Base-by-base conservation (phyloP, 2,888 invertebrate genomes). In the Drosophila formosana region DNA sequence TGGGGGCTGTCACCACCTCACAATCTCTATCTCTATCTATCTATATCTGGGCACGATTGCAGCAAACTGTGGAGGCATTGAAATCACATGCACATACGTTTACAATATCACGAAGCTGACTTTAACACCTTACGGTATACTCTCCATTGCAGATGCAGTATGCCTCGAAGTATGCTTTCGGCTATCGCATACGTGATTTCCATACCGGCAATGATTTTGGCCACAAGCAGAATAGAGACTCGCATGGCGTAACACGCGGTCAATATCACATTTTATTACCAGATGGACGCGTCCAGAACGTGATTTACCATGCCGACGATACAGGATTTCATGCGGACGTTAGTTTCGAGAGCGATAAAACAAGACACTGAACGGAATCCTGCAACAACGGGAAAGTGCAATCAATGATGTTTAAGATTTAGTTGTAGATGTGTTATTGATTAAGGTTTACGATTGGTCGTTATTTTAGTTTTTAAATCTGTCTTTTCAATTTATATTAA, bases 271-370 rank as follows among this genome's bases (percentile, higher is more conserved):
- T 96, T 3, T 93, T 95, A 8, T 92, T 97, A 45, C 97, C 97
- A 2, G 96, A 97, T 92, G 97, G 96, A 32, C 94, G 96, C 74
- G 93, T 96, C 88, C 96, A 97, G 92, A 95, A 95, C 79, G 96
- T 96, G 52, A 94, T 95, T 71, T 97, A 97, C 92, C 95, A 94
- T 79, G 96, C 96, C 0, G 96, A 96, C 62, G 94, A 95, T 50
- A 93, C 94, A 52, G 97, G 97, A 6, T 97, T 95, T 91, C 96
- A 96, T 89, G 96, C 97, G 4, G 95, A 95, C 87, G 95, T 97
- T 46, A 95, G 95, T 13, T 96, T 96, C 78, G 94, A 94, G 65
- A 78, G 72, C 72, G 90, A 82, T 60, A 41, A 86, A 61, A 45
- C 72, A 45, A 75, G 58, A 45, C 82, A 85, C 66, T 88, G 72